phyloP scores from a whole-genome alignment of 53 echinoderm and acorn worm species.

The Temnopleurus reevesii region DNA sequence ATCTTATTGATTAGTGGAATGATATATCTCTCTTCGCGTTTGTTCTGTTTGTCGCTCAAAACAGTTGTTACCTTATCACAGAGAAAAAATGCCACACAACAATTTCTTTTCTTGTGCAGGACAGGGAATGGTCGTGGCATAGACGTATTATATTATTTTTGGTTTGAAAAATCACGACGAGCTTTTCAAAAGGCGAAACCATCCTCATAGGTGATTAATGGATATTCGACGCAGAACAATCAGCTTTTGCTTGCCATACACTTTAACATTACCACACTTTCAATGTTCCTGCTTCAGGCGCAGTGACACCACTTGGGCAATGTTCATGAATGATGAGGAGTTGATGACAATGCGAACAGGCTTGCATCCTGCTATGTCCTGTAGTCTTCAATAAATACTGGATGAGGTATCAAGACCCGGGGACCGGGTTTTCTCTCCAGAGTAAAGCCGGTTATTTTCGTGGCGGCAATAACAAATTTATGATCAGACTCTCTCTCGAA shows the following conservation, averaged over 20 bases:
- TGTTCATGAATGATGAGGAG: not conserved
- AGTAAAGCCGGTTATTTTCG: slow-evolving; percentile 9
- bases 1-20: too few species aligned
- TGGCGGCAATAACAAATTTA: slow-evolving; percentile 39
- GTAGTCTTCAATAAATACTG: slow-evolving; percentile 31
- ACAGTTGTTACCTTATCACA: too few species aligned
- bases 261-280: not conserved
- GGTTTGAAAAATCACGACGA: not conserved
- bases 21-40: too few species aligned
- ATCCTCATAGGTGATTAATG: not conserved
- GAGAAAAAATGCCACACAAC: too few species aligned
- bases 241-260: not conserved
- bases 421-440: not conserved
- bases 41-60: too few species aligned
- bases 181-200: not conserved
- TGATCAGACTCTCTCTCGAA: slow-evolving; percentile 22
- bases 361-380: slow-evolving; percentile 1
- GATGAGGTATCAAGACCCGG: slow-evolving; percentile 6
- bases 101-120: too few species aligned
- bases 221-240: not conserved
- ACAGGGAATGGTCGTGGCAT: too few species aligned
- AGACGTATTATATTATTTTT: too few species aligned
- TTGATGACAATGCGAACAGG: not conserved
- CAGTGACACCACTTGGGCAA: not conserved
- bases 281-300: not conserved